Conservation (phyloP, 1,140 invertebrate genomes). For the Globodera ellingtonae region DNA sequence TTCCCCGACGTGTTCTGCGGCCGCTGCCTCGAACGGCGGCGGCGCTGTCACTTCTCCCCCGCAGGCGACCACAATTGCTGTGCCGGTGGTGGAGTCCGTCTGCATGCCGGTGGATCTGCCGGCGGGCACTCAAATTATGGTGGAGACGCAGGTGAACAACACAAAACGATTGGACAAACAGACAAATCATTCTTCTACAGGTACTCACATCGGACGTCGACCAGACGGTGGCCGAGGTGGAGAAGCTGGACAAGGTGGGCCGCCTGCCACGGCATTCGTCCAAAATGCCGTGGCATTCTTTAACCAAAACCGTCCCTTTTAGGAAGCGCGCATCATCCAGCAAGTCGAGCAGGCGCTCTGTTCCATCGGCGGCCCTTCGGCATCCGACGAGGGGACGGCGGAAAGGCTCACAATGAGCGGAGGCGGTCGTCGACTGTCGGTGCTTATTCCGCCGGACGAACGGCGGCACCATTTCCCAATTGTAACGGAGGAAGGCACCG, state of each 20-base stretch:
- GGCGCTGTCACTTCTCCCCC: background rate
- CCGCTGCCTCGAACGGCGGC: background rate
- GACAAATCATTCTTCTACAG: too few relatives aligned
- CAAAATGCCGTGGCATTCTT: background rate
- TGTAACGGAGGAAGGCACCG: background rate
- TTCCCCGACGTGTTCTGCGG: background rate
- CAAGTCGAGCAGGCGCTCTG: slow-evolving; percentile 19
- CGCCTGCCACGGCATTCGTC: background rate
- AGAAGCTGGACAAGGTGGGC: slow-evolving; percentile 43
- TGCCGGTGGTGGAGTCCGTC: slow-evolving; percentile 23
- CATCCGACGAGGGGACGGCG: background rate
- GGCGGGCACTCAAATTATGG: slow-evolving; percentile 62
- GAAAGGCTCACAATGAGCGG: background rate
- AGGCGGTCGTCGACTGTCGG: background rate
- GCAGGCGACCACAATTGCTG: background rate
- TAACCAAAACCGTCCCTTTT: slow-evolving; percentile 13
- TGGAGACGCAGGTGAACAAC: slow-evolving; percentile 50
- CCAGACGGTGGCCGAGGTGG: slow-evolving; percentile 61
- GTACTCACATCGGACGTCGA: slow-evolving; percentile 64
- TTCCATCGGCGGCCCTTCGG: slow-evolving; percentile 5
- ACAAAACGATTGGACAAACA: too few relatives aligned
- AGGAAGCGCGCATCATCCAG: slow-evolving; percentile 33
- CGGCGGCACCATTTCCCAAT: background rate
- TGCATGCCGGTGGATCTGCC: slow-evolving; percentile 56
- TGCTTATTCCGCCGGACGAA: background rate